A percentile compares a stretch with the other conserved stretches of the same genome.
Conservation (phyloP, 2,113 vertebrate species). For the Lota lota region DNA sequence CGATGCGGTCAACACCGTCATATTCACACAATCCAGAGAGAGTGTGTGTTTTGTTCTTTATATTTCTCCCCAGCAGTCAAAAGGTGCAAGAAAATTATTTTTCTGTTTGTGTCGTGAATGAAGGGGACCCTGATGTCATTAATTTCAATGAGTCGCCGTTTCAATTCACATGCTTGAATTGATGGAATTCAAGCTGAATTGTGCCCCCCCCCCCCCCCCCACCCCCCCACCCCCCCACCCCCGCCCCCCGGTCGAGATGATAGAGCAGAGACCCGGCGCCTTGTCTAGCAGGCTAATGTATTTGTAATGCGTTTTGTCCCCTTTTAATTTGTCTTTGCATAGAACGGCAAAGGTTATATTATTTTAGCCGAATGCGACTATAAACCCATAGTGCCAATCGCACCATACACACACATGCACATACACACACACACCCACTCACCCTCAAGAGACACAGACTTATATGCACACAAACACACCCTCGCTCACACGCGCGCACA, state of each 20-base stretch:
- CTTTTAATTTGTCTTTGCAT: slow-evolving; percentile 7
- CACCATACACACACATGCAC: neutral
- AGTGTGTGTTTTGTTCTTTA: neutral
- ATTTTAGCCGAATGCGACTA: slow-evolving; percentile 24
- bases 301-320: no score
- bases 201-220: no score
- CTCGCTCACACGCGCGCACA: no score
- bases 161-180: slow-evolving; percentile 10
- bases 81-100: slow-evolving; percentile 8
- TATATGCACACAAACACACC: no score
- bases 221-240: neutral
- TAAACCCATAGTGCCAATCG: neutral
- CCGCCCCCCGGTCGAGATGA: neutral
- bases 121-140: slow-evolving; percentile 31
- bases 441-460: neutral
- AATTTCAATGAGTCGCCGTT: slow-evolving; percentile 37
- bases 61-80: neutral
- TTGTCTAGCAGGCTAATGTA: no score
- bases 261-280: neutral
- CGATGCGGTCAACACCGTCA: no score
- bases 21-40: no score
- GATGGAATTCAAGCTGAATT: no score
- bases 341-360: slow-evolving; percentile 21
- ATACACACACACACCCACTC: neutral
- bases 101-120: slow-evolving; percentile 36